Conservation (phyloP, 2,797 vertebrate species). For the Amphiprion clarkii region DNA sequence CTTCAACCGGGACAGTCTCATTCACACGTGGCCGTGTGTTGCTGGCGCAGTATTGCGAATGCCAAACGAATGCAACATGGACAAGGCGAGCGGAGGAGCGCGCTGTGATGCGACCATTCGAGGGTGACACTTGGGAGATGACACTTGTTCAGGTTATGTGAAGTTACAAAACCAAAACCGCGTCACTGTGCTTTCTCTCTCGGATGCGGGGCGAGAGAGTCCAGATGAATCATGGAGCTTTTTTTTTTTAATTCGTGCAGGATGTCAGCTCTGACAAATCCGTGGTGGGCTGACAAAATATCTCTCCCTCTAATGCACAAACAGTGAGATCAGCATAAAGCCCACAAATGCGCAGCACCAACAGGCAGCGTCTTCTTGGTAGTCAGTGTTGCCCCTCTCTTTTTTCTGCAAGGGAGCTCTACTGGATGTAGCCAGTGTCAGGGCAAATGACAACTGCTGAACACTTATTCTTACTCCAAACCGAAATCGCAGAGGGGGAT, state of each 20-base stretch:
- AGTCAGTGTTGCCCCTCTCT: constrained; percentile 22
- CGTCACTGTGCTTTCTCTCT: constrained; percentile 52
- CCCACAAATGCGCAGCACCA: constrained; percentile 54
- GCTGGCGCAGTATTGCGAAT: constrained; percentile 53
- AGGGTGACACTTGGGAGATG: constrained; percentile 29
- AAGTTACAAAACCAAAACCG: constrained; percentile 52
- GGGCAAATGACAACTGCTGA: constrained; percentile 67
- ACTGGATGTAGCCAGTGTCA: constrained; percentile 62
- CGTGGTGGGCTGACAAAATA: constrained; percentile 45
- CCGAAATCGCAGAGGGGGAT: constrained; percentile 62
- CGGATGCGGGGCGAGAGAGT: constrained; percentile 48
- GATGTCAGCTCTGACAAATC: constrained; percentile 63
- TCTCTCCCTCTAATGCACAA: constrained; percentile 48
- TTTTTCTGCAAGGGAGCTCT: constrained; percentile 25
- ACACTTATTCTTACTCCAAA: constrained; percentile 71
- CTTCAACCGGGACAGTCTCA: constrained; percentile 73
- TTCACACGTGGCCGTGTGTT: constrained; percentile 73
- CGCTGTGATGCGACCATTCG: constrained; percentile 39
- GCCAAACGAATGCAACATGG: constrained; percentile 36
- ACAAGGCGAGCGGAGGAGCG: background rate
- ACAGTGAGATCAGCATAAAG: constrained; percentile 37
- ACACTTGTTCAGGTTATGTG: constrained; percentile 62
- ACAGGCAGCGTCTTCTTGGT: constrained; percentile 48
- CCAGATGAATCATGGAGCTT: constrained; percentile 54
- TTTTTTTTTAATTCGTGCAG: constrained; percentile 39